Conservation (phyloP, 2,888 invertebrate genomes). For the Maniola hyperantus region DNA sequence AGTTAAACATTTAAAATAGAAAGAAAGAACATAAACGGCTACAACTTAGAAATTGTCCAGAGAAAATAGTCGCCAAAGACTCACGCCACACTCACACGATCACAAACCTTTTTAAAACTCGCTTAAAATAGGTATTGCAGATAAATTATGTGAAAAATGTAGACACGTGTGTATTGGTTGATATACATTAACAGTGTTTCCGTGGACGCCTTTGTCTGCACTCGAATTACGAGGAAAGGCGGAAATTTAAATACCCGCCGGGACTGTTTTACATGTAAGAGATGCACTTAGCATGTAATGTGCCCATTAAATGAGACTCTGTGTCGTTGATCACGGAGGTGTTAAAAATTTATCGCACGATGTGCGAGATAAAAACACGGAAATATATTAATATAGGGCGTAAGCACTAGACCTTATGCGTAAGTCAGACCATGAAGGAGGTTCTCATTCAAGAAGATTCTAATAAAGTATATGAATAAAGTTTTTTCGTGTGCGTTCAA, state of each 20-base stretch:
- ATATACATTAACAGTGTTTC: constrained; percentile 74
- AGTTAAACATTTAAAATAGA: no score
- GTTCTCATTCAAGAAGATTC: no score
- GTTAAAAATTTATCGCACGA: constrained; percentile 29
- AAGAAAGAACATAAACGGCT: background rate
- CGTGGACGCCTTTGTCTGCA: constrained; percentile 74
- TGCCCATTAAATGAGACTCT: constrained; percentile 69
- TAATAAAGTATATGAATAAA: no score
- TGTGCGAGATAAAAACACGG: constrained; percentile 2
- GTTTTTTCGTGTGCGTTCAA: no score
- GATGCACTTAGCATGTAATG: constrained; percentile 80
- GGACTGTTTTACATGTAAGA: constrained; percentile 80
- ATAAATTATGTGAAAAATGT: constrained; percentile 38
- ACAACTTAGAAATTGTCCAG: background rate
- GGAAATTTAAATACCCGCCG: constrained; percentile 79
- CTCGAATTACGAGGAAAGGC: constrained; percentile 76
- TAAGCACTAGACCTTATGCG: no score
- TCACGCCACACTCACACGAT: background rate
- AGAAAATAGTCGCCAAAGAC: constrained; percentile 13
- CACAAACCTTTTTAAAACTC: constrained; percentile 24
- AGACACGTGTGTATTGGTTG: constrained; percentile 57
- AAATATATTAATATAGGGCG: no score
- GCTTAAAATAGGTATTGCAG: constrained; percentile 29
- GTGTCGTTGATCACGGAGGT: constrained; percentile 45
- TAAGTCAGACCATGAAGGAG: no score